A percentile compares a stretch with the other conserved stretches of the same genome.
Evolutionary conservation across 2,797 vertebrate genomes (phyloP).

Genomic region (Eulemur mongoz): DNA sequence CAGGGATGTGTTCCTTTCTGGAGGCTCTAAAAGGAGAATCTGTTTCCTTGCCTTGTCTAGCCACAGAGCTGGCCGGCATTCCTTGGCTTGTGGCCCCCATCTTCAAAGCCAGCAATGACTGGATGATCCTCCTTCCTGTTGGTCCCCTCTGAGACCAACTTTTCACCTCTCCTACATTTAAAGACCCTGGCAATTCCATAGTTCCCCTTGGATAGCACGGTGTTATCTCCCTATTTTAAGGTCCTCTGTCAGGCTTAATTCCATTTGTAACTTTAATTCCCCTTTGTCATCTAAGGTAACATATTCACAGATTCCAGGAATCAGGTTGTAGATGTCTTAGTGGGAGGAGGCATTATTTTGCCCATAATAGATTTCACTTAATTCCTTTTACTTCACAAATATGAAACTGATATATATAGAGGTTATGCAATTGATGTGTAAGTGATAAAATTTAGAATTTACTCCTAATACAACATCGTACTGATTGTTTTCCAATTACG

Average conservation of each 20-base stretch:
- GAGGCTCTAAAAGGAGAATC: not conserved
- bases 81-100: too few species aligned
- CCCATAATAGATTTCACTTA: accelerated
- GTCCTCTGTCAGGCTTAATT: not conserved
- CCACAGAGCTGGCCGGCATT: accelerated
- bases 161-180: not conserved
- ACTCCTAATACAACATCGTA: not conserved
- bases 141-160: not conserved
- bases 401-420: not conserved
- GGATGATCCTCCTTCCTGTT: not conserved
- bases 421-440: not conserved
- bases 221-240: not conserved
- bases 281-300: too few species aligned
- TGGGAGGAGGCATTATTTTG: not conserved
- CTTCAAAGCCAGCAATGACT: not conserved
- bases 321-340: not conserved
- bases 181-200: accelerated
- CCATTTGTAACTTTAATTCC: too few species aligned
- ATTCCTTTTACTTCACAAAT: not conserved
- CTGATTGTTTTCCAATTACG: not conserved
- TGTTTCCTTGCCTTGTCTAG: not conserved
- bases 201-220: accelerated
- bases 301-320: not conserved
- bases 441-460: not conserved
- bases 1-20: not conserved